Base-by-base conservation (phyloP, 2,888 invertebrate species). In the Exephanes ischioxanthus region DNA sequence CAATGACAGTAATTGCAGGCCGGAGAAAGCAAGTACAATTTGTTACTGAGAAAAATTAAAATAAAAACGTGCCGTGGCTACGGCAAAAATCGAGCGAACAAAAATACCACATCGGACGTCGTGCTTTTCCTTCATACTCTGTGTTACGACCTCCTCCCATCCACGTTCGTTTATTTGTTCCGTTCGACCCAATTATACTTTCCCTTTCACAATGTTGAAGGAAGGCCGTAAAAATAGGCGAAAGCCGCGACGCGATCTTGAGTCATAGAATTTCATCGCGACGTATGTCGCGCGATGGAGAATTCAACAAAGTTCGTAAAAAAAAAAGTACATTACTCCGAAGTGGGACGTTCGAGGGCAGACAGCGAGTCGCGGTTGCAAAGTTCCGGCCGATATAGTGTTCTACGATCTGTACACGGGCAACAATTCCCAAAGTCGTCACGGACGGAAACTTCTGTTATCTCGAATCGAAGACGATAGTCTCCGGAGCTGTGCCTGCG, bases 21-120 rank as follows among this genome's bases (percentile, higher is more conserved):
- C 14, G 4, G 4, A 16, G 16, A 48, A 16, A 48, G 16, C 16
- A 16, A 3, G 16, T 14, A 48, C 0, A 16, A 48, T 48, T 16
- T 48, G 3, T 48, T 48, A 48, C 3, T 3, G 45, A 48, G 16
- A 16, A 14, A 16, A 26, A 26, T 26, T 3, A 26, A 48, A 16
- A 48, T 48, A 16, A 16, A 48, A 48, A 48, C 5, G 45, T 48
- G 14, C 16, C 22, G 33, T 37, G 37, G 11, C 16, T n/a, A 14
- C 53, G 53, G 7, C 53, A 79, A 80, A 53, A 55, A 71, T 83
- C 79, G 75, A 37, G 53, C 68, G 51, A 78, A 70, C 75, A 75
- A 83, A 79, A 67, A 26, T 45, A 33, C 48, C 55, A 63, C 55
- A 70, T 83, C 73, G 41, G 75, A 79, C 79, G 73, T 79, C 58